phyloP scores from a whole-genome alignment of 2,888 invertebrate genomes.

The Drosophila affinis region DNA sequence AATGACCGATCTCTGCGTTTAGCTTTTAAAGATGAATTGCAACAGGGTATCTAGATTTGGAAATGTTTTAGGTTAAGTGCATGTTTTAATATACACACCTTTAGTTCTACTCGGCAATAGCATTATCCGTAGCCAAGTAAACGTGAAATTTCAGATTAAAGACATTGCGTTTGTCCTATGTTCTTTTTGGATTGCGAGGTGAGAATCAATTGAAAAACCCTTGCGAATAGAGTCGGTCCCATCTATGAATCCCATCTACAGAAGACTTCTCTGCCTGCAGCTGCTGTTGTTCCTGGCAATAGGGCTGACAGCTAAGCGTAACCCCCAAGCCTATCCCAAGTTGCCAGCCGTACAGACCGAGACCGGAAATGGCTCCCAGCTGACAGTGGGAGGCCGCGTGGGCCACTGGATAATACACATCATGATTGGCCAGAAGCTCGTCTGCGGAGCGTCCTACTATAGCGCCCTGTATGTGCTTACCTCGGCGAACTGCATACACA shows the following conservation, averaged over 20 bases:
- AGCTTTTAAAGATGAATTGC: background rate
- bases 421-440: constrained; percentile 17
- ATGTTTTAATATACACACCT: too few species aligned
- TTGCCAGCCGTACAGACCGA: constrained; percentile 23
- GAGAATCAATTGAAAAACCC: background rate
- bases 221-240: background rate
- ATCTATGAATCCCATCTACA: background rate
- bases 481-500: constrained; percentile 38
- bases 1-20: background rate
- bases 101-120: background rate
- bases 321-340: background rate
- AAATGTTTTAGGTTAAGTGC: too few species aligned
- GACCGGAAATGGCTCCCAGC: constrained; percentile 9
- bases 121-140: background rate
- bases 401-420: constrained; percentile 31
- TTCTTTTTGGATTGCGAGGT: background rate
- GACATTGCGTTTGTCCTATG: background rate
- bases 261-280: background rate
- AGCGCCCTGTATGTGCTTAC: constrained; percentile 21
- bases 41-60: too few species aligned
- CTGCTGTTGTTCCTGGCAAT: background rate
- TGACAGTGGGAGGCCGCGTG: constrained; percentile 20
- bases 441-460: constrained; percentile 40
- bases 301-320: background rate
- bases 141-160: background rate